phyloP scores from a whole-genome alignment of 2,797 vertebrate species.

The Etheostoma nigrum region DNA sequence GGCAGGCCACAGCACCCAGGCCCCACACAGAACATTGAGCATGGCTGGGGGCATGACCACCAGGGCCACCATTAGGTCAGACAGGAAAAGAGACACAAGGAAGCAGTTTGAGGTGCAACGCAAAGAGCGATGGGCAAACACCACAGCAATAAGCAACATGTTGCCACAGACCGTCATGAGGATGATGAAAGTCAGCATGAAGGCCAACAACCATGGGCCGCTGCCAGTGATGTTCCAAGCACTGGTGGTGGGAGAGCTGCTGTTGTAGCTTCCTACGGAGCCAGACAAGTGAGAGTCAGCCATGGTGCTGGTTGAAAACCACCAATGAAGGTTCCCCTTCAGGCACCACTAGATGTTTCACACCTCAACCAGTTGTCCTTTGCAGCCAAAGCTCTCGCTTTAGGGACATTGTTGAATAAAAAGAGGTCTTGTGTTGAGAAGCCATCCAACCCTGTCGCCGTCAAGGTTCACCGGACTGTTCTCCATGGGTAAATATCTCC shows the following conservation, averaged over 20 bases:
- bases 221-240: slow-evolving; percentile 86
- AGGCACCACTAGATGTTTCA: neutral
- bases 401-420: slow-evolving; percentile 12
- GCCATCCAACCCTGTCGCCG: slow-evolving; percentile 24
- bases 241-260: slow-evolving; percentile 66
- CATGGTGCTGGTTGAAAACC: slow-evolving; percentile 62
- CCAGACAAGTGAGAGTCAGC: slow-evolving; percentile 67
- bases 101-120: slow-evolving; percentile 98
- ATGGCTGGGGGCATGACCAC: slow-evolving; percentile 99
- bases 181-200: slow-evolving; percentile 91
- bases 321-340: slow-evolving; percentile 31
- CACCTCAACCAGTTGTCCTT: slow-evolving; percentile 20
- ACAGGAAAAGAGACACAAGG: slow-evolving; percentile 96
- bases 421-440: slow-evolving; percentile 33
- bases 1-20: slow-evolving; percentile 90
- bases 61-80: slow-evolving; percentile 96
- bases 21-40: slow-evolving; percentile 93
- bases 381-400: slow-evolving; percentile 27
- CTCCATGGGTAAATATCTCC: slow-evolving; percentile 50
- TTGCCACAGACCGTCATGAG: slow-evolving; percentile 91
- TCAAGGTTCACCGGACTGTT: slow-evolving; percentile 20
- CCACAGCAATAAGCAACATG: slow-evolving; percentile 91
- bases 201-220: slow-evolving; percentile 89
- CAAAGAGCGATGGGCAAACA: slow-evolving; percentile 93
- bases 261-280: slow-evolving; percentile 70